Conservation (phyloP, 2,888 invertebrate species). For the Ptycholaimellus sp. region DNA sequence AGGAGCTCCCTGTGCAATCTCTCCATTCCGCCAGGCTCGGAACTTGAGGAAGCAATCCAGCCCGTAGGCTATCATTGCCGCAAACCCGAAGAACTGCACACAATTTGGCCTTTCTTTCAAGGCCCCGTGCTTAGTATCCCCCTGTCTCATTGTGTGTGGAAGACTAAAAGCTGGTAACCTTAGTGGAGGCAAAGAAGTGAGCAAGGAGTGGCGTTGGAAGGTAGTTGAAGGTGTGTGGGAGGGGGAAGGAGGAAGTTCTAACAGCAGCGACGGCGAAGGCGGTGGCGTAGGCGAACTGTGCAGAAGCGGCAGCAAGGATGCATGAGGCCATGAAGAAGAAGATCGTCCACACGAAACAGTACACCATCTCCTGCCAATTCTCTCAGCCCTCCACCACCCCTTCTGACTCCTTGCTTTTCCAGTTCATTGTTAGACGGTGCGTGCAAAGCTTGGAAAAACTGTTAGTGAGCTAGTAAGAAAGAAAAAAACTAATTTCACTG, state of each 20-base stretch:
- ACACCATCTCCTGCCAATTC: slow-evolving; percentile 42
- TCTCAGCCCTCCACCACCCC: background rate
- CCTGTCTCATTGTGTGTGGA: too few species aligned
- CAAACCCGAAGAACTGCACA: slow-evolving; percentile 60
- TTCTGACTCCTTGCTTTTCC: background rate
- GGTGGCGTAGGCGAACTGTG: slow-evolving; percentile 13
- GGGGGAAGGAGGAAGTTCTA: too few species aligned
- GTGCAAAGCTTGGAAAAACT: background rate
- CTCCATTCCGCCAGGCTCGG: slow-evolving; percentile 39
- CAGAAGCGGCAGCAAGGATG: slow-evolving; percentile 32
- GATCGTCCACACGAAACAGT: slow-evolving; percentile 46
- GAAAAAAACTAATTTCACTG: background rate
- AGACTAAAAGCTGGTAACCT: too few species aligned
- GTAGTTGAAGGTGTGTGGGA: too few species aligned
- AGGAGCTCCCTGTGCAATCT: slow-evolving; percentile 14
- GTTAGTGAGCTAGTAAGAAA: background rate
- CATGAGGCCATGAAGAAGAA: slow-evolving; percentile 51
- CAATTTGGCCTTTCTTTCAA: background rate
- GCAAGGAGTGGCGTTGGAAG: slow-evolving; percentile 27
- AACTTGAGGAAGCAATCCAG: slow-evolving; percentile 56
- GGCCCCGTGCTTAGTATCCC: too few species aligned
- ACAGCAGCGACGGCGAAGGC: slow-evolving; percentile 49
- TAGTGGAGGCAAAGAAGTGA: background rate
- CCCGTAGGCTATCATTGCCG: slow-evolving; percentile 51
- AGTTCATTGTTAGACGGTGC: background rate